phyloP scores from a whole-genome alignment of 1,140 invertebrate species.

The Campoletis sonorensis region DNA sequence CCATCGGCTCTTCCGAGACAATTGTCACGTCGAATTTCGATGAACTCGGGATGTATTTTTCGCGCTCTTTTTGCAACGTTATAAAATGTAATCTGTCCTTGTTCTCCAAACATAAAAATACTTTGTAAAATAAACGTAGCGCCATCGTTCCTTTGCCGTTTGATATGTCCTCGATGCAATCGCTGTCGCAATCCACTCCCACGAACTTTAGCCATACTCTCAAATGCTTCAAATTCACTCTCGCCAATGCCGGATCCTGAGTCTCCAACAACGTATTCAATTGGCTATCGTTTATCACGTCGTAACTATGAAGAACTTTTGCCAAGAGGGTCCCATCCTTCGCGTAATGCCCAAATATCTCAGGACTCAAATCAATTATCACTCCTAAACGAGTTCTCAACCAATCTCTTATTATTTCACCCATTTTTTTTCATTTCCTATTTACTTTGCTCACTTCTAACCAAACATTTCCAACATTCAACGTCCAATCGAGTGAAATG shows the following conservation, averaged over 20 bases:
- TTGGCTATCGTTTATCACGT: slow-evolving; percentile 70
- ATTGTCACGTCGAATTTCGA: slow-evolving; percentile 70
- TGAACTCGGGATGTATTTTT: slow-evolving; percentile 68
- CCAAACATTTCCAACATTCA: neutral
- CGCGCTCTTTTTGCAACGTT: slow-evolving; percentile 74
- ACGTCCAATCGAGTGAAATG: slow-evolving; percentile 17
- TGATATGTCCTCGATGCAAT: slow-evolving; percentile 75
- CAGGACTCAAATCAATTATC: slow-evolving; percentile 62
- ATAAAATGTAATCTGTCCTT: slow-evolving; percentile 77
- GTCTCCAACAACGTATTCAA: slow-evolving; percentile 62
- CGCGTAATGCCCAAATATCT: slow-evolving; percentile 64
- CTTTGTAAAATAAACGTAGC: slow-evolving; percentile 78
- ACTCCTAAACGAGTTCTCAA: slow-evolving; percentile 59
- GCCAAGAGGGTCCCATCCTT: slow-evolving; percentile 72
- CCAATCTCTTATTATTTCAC: slow-evolving; percentile 60
- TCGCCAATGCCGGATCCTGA: slow-evolving; percentile 70
- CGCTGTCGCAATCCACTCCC: slow-evolving; percentile 73
- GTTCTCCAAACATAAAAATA: slow-evolving; percentile 79
- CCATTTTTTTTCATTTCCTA: slow-evolving; percentile 53
- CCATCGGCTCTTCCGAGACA: slow-evolving; percentile 60
- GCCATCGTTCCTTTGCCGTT: slow-evolving; percentile 75
- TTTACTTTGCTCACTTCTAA: too few relatives aligned
- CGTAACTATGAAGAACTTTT: slow-evolving; percentile 72
- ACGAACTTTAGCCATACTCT: slow-evolving; percentile 75
- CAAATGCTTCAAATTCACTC: slow-evolving; percentile 77